Evolutionary conservation across 1,140 invertebrate genomes (phyloP), one percentile per base, ranked within the genome.

Genomic region (Acyrthosiphon pisum): DNA sequence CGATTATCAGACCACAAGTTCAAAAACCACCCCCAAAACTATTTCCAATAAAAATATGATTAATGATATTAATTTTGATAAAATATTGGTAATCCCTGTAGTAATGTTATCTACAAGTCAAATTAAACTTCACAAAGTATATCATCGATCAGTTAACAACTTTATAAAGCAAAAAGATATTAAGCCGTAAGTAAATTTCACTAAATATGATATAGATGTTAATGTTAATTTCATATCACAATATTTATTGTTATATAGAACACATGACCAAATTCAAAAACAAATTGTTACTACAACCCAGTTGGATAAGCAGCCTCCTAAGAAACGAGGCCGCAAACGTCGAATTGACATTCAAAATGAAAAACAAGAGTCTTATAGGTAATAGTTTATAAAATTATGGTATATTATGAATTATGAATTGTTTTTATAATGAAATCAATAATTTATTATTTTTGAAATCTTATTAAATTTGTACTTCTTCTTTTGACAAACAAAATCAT

Each of bases 281-380:
- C 14, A 1, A 37, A 37, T 60, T 89, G n/a, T 4, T 26, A 41
- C 6, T 46, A 46, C 20, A 7, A 26, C 9, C 9, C n/a, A 44
- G 20, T 7, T 26, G 37, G n/a, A 30, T 50, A 92, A 83, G 20
- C 46, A 20, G 20, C 1, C 9, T 37, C 46, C 90, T 46, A 92
- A 81, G 50, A 92, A 81, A 92, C 26, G 90, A 6, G 90, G 90
- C 6, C 41, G 90, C 26, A 92, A 92, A 50, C 76, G 46, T 92
- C n/a, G 46, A 37, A 48, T 37, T 92, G 46, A 35, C 53, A 22
- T 44, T 50, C 68, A n/a, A 81, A 83, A 91, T 91, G 26, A 83
- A 83, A 30, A 91, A 50, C n/a, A 35, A 9, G 14, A 53, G 26
- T 26, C 90, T 7, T 37, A 37, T 81, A 44, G 46, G 90, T 91